Percentiles rank a stretch among this genome's conserved stretches.
Evolutionary conservation across 2,113 vertebrate species (phyloP).

Genomic region (Centrocercus urophasianus): DNA sequence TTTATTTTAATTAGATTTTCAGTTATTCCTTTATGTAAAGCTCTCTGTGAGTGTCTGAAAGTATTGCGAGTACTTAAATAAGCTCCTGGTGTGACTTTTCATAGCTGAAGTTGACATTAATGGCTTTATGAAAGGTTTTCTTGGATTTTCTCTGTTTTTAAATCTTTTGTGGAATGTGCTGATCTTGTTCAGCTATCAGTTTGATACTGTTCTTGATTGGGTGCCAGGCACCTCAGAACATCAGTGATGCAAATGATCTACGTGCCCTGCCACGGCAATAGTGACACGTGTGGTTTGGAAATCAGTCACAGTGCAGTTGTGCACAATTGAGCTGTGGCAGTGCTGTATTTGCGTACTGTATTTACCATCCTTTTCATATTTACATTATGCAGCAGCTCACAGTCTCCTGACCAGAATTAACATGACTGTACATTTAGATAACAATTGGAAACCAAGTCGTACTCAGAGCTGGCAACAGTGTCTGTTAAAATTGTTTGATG

Average conservation of each 20-base stretch:
- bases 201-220: neutral
- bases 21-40: conserved; percentile 38
- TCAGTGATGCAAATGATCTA: accelerated
- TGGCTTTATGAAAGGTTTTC: neutral
- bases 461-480: neutral
- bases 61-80: conserved; percentile 41
- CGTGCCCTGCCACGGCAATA: accelerated
- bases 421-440: neutral
- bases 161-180: neutral
- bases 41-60: neutral
- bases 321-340: neutral
- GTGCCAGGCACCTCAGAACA: neutral
- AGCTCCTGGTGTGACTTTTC: neutral
- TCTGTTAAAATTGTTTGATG: neutral
- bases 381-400: neutral
- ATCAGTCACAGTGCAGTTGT: neutral
- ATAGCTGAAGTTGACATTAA: neutral
- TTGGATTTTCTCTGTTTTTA: conserved; percentile 11
- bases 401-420: neutral
- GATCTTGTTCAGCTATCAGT: neutral
- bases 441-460: neutral
- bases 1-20: conserved; percentile 51
- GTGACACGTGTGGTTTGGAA: neutral
- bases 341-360: neutral
- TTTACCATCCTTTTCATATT: neutral